Percentiles rank a stretch among this genome's conserved stretches.
phyloP scores from a whole-genome alignment of 2,888 invertebrate genomes.

The Ernsta delagoae region DNA sequence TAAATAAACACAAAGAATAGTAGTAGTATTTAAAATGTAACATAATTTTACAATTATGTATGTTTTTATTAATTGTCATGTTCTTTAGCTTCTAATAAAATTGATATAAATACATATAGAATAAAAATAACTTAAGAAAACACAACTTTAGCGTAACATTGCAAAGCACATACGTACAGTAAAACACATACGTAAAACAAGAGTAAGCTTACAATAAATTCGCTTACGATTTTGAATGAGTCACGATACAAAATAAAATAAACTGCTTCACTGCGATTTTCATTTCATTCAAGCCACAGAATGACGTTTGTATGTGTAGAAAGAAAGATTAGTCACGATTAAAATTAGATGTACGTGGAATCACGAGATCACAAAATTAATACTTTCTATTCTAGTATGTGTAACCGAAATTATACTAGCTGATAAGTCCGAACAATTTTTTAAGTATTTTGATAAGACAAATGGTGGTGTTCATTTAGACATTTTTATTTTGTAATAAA shows the following conservation, averaged over 20 bases:
- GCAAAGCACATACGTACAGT: neutral
- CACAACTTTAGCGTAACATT: neutral
- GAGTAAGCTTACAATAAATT: conserved; percentile 20
- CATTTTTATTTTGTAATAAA: too few relatives aligned
- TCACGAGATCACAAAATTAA: conserved; percentile 28
- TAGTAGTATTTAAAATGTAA: too few relatives aligned
- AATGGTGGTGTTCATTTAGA: too few relatives aligned
- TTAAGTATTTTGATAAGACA: too few relatives aligned
- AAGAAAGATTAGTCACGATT: conserved; percentile 48
- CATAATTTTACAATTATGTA: too few relatives aligned
- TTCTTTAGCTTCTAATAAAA: too few relatives aligned
- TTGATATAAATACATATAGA: too few relatives aligned
- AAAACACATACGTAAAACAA: neutral
- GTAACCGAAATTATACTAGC: too few relatives aligned
- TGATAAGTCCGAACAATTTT: too few relatives aligned
- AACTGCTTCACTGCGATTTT: conserved; percentile 42
- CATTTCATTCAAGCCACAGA: conserved; percentile 40
- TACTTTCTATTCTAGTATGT: neutral
- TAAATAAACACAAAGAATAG: too few relatives aligned
- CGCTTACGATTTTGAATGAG: conserved; percentile 35
- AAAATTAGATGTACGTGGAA: conserved; percentile 44
- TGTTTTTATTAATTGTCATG: too few relatives aligned
- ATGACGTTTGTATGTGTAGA: conserved; percentile 40
- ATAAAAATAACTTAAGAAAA: neutral
- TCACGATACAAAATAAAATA: conserved; percentile 43